Percentiles rank a stretch among this genome's conserved stretches.
Evolutionary conservation across 2,888 invertebrate genomes (phyloP).

Genomic region (Xanthorhoe designata): DNA sequence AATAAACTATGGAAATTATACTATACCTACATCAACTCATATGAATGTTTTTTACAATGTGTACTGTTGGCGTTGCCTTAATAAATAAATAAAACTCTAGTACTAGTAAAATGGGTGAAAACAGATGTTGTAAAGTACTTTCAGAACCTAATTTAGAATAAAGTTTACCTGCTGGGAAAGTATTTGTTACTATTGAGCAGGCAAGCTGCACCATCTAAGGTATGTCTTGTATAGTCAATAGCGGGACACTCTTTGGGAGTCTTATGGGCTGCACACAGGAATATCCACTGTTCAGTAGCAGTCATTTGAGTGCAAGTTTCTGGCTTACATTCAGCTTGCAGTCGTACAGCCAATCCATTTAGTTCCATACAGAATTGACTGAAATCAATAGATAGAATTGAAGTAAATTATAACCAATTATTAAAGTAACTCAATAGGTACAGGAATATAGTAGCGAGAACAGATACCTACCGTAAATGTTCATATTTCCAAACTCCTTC

Average conservation of each 20-base stretch:
- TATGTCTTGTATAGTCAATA: constrained; percentile 99
- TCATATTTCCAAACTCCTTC: constrained; percentile 99
- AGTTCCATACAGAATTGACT: constrained; percentile 99
- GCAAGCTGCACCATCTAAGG: constrained; percentile 99
- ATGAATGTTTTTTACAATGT: no score
- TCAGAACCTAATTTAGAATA: neutral
- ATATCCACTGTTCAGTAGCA: constrained; percentile 99
- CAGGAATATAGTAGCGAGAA: neutral
- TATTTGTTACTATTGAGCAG: constrained; percentile 99
- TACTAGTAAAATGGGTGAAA: no score
- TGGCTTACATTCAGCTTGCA: constrained; percentile 98
- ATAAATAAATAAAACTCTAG: no score
- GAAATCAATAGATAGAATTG: constrained; percentile 46
- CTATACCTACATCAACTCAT: no score
- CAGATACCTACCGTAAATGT: constrained; percentile 89
- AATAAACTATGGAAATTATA: neutral
- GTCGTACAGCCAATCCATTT: constrained; percentile 98
- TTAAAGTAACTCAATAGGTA: neutral
- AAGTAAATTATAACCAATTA: neutral
- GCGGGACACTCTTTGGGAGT: constrained; percentile 99
- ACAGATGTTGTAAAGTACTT: neutral
- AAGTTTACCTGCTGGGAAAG: constrained; percentile 96
- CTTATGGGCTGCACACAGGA: constrained; percentile 99
- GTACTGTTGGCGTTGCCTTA: no score
- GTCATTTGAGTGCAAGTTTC: constrained; percentile 99